These are phyloP conservation scores for Illadopsis cleaveri DNA, from an alignment of 2,113 vertebrate species.

Conservation along the genomic window DNA sequence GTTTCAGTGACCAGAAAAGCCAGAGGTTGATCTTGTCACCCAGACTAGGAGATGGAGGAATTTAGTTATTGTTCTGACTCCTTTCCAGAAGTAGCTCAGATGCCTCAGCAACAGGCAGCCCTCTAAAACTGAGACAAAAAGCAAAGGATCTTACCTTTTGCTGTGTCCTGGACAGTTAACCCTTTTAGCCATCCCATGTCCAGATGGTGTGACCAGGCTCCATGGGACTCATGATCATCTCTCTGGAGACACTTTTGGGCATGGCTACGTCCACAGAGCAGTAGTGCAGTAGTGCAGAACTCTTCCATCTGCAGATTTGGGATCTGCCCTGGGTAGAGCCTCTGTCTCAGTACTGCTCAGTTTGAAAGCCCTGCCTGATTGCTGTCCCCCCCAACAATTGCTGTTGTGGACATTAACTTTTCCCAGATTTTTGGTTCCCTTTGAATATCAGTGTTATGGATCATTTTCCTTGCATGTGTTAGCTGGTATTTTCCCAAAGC, in stretches of 20 bases:
- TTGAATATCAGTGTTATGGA: background rate
- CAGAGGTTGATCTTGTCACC: background rate
- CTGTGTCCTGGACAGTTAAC: background rate
- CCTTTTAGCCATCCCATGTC: background rate
- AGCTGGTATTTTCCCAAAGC: conserved; percentile 13
- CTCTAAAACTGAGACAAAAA: background rate
- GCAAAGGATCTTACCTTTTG: background rate
- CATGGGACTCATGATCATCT: background rate
- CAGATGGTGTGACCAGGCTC: background rate
- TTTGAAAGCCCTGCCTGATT: background rate
- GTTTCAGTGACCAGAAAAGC: background rate
- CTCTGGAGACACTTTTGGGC: background rate
- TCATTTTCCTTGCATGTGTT: background rate
- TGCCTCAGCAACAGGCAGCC: background rate
- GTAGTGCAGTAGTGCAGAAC: background rate
- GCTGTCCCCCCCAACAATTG: background rate
- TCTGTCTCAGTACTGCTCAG: background rate
- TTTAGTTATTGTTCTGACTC: background rate
- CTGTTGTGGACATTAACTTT: conserved; percentile 1
- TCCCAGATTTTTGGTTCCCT: conserved; percentile 27
- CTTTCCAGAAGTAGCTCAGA: background rate
- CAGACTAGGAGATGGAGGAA: background rate
- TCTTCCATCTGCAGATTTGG: background rate
- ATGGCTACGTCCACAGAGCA: background rate
- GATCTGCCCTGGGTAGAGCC: background rate